Conservation (phyloP, 2,888 invertebrate species). For the Ypsolopha scabrella region DNA sequence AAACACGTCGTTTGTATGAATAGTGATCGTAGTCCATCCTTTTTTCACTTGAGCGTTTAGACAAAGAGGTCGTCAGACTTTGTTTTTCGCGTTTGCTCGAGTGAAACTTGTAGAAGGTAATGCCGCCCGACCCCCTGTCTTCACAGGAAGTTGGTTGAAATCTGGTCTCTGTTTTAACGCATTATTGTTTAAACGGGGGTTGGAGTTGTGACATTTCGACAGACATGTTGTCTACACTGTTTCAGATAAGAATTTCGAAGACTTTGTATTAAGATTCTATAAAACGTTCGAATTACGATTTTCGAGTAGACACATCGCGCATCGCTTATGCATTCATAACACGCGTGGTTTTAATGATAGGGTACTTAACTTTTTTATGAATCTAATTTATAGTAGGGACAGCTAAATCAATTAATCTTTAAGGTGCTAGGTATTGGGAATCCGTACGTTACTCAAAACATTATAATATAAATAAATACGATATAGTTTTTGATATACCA, state of each 20-base stretch:
- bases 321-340: slow-evolving; percentile 28
- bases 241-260: slow-evolving; percentile 30
- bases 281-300: no score
- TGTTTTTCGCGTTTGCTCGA: slow-evolving; percentile 36
- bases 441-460: no score
- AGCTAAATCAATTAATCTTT: slow-evolving; percentile 9
- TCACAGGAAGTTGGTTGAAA: slow-evolving; percentile 61
- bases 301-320: no score
- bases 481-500: no score
- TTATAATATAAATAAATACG: no score
- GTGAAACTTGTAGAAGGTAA: neutral
- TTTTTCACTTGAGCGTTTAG: slow-evolving; percentile 20
- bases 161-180: slow-evolving; percentile 60
- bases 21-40: slow-evolving; percentile 19
- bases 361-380: slow-evolving; percentile 32
- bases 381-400: slow-evolving; percentile 35
- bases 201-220: slow-evolving; percentile 41
- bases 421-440: no score
- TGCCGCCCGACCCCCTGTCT: neutral
- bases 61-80: slow-evolving; percentile 24
- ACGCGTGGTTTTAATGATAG: slow-evolving; percentile 30
- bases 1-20: slow-evolving; percentile 53
- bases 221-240: slow-evolving; percentile 35
- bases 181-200: slow-evolving; percentile 48
- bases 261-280: no score